A percentile compares a stretch with the other conserved stretches of the same genome.
These are phyloP conservation scores for Tamias sibiricus DNA, from an alignment of 2,113 vertebrate species.

Conservation along the genomic window DNA sequence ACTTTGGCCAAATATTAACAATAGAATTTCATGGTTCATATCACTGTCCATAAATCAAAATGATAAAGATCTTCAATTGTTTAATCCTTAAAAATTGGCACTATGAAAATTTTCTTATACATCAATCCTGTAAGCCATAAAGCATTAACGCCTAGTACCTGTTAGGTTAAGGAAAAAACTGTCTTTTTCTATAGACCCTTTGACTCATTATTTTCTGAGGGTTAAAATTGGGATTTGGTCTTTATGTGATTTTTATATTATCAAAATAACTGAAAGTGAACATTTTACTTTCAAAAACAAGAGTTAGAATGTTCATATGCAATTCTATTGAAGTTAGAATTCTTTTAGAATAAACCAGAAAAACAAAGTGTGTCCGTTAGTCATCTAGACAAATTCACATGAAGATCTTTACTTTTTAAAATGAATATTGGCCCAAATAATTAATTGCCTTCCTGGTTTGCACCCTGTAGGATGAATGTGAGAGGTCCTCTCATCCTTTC, in stretches of 20 bases:
- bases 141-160: background rate
- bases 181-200: background rate
- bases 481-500: background rate
- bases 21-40: background rate
- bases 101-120: background rate
- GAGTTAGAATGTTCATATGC: constrained; percentile 19
- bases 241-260: constrained; percentile 9
- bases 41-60: constrained; percentile 31
- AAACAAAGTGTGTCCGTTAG: background rate
- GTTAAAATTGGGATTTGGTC: constrained; percentile 4
- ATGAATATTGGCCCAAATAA: background rate
- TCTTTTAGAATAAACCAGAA: constrained; percentile 43
- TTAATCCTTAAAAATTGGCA: background rate
- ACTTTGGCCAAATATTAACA: constrained; percentile 14
- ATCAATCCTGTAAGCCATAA: background rate
- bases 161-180: background rate
- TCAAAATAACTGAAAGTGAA: constrained; percentile 49
- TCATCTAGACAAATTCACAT: background rate
- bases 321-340: background rate
- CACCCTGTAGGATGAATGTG: background rate
- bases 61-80: constrained; percentile 16
- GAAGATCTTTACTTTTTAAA: constrained; percentile 9
- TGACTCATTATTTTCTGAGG: background rate
- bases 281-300: constrained; percentile 44
- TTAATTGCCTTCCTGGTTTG: background rate